A percentile compares a stretch with the other conserved stretches of the same genome.
These are phyloP conservation scores for Nemotelus pantherinus DNA, from an alignment of 2,888 invertebrate genomes.

Conservation along the genomic window DNA sequence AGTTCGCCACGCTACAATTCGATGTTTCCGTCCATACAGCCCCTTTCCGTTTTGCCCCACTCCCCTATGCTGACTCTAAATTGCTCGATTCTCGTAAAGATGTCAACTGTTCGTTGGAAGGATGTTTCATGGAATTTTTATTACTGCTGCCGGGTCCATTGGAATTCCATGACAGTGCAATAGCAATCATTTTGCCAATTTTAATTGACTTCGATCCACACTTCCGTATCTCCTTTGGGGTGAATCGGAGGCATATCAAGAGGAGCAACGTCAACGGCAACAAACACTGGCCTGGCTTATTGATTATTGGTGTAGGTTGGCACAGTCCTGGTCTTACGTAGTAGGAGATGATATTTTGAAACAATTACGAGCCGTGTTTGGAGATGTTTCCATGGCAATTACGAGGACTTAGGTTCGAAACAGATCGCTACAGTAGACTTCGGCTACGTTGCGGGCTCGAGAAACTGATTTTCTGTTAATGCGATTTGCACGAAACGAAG, in stretches of 20 bases:
- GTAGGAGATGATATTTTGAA: constrained; percentile 7
- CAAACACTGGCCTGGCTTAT: constrained; percentile 8
- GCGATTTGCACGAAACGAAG: neutral
- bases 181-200: constrained; percentile 35
- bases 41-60: neutral
- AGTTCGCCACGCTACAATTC: neutral
- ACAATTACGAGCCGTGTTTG: constrained; percentile 10
- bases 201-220: constrained; percentile 33
- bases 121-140: constrained; percentile 29
- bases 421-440: neutral
- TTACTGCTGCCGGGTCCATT: constrained; percentile 35
- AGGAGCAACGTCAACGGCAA: neutral
- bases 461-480: constrained; percentile 2
- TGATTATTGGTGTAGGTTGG: constrained; percentile 12
- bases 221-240: constrained; percentile 7
- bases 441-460: neutral
- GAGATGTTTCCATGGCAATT: neutral
- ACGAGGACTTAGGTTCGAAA: neutral
- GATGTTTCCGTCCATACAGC: neutral
- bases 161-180: constrained; percentile 31
- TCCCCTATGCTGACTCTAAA: neutral
- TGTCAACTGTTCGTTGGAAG: constrained; percentile 19
- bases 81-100: neutral
- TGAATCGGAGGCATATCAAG: neutral
- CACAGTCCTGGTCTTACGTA: neutral